A percentile compares a stretch with the other conserved stretches of the same genome.
These are phyloP conservation scores for Brachyopa scutellaris DNA, from an alignment of 2,888 invertebrate species.

Conservation along the genomic window DNA sequence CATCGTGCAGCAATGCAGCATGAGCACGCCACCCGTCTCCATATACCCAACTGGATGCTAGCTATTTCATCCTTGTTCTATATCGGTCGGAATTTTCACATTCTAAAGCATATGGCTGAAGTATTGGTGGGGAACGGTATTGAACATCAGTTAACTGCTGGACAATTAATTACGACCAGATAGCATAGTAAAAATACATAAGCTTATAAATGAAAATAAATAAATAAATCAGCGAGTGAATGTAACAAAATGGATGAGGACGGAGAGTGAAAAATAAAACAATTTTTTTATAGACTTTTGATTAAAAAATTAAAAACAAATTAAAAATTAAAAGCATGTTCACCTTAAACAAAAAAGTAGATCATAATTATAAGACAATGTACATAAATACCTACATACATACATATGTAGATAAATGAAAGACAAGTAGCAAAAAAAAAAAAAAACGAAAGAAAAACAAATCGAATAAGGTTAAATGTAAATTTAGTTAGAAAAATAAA, in stretches of 20 bases:
- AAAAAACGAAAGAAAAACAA: neutral
- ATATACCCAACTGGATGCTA: constrained; percentile 78
- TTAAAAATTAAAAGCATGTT: neutral
- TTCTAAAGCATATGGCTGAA: neutral
- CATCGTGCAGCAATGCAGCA: constrained; percentile 86
- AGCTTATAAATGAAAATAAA: neutral
- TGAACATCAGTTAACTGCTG: constrained; percentile 39
- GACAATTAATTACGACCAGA: constrained; percentile 41
- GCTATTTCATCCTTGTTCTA: constrained; percentile 62
- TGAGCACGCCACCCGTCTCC: constrained; percentile 78
- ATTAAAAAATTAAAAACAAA: neutral
- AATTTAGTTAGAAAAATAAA: constrained; percentile 16
- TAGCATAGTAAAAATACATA: constrained; percentile 48
- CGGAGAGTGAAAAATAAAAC: constrained; percentile 7
- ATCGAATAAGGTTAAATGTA: neutral
- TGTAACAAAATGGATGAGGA: constrained; percentile 38
- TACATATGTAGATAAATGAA: too few relatives aligned
- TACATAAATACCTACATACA: constrained; percentile 28
- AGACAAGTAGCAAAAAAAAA: neutral
- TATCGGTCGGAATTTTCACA: constrained; percentile 47
- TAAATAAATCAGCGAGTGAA: constrained; percentile 39
- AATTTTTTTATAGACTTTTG: constrained; percentile 20
- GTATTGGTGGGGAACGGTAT: constrained; percentile 6
- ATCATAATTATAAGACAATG: neutral
- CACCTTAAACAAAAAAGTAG: constrained; percentile 4